Evolutionary conservation across 2,797 vertebrate genomes (phyloP), one percentile per base, ranked within the genome.

Genomic region (Leptoclinus maculatus): DNA sequence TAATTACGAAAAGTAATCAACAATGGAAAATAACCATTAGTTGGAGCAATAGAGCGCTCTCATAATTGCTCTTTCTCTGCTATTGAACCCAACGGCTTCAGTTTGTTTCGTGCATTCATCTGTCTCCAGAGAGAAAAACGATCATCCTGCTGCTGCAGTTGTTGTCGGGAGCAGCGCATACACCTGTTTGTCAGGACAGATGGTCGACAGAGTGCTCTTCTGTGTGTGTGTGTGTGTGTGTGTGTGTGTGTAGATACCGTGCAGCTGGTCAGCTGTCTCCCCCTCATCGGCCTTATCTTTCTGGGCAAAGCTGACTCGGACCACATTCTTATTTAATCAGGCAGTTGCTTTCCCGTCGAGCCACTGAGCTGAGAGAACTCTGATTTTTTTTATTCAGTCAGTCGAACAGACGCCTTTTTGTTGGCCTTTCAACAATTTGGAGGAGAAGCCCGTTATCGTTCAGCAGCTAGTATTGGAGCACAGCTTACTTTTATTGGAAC

Each of bases 161-260:
- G 83, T 84, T 83, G 85, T 49, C 8, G 12, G 53, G 39, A 66
- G 79, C 77, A 67, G 17, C 57, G 47, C 59, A 54, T 54, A 83
- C 87, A 90, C 83, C 88, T 90, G 88, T 89, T 71, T 59, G 74
- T 58, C 0, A 1, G 9, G 7, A 75, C 90, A 92, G 89, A 88
- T 87, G 86, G 88, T 41, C n/a, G 2, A 63, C 78, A 78, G 70
- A 76, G 82, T 5, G 56, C 64, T 82, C 58, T 25, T 78, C 66
- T 41, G 63, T 74, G 16, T 72, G 5, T 5, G 57, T 70, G 51
- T 58, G 5, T 3, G 51, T 45, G 65, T 41, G 62, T 73, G 47
- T 71, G 4, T 6, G 56, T 51, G 53, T 67, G 72, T 72, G 64
- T 70, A 72, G 8, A 47, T 13, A 9, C 64, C 0, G 43, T 49